Evolutionary conservation across 2,113 vertebrate genomes (phyloP), one percentile per base, ranked within the genome.

Genomic region (Nannospalax galili): DNA sequence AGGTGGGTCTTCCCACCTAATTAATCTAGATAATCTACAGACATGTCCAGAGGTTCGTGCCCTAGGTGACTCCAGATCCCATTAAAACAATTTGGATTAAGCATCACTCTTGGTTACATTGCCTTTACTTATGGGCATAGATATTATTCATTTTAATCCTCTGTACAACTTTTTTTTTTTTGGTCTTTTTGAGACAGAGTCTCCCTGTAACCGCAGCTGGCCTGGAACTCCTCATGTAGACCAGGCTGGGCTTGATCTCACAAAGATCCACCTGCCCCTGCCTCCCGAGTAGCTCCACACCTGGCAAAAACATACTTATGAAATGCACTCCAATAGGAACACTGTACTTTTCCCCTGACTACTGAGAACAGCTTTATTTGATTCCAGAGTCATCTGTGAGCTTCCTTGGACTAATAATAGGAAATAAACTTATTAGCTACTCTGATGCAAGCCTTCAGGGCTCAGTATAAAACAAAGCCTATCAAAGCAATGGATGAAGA

Each of bases 351-450:
- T 90, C 65, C 75, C 81, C 65, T 90, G 69, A 58, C 45, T 60
- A 77, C 5, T 60, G 35, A 81, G 32, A 80, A 89, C 8, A 65
- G 40, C 9, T 11, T 79, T 62, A n/a, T 42, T 67, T 90, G 90
- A 75, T 94, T 94, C 60, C 28, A 79, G 48, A 92, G 37, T 78
- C 35, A 84, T 42, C 22, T 73, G 30, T 24, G 17, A 90, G 17
- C 70, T 79, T 62, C 73, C 52, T 84, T 45, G 77, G 92, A 82
- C 77, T n/a, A 40, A 35, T 70, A 92, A 81, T 4, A 79, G 73
- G 26, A 93, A 91, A 89, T 84, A 86, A 65, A 67, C 7, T 48
- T 94, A 70, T 79, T 77, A 89, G 56, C 12, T 56, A 40, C 69
- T 86, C 90, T 81, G 69, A 78, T 37, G 26, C 4, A 52, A 70